Evolutionary conservation across 2,797 vertebrate species (phyloP), one percentile per base, ranked within the genome.

Genomic region (Argentina silus): DNA sequence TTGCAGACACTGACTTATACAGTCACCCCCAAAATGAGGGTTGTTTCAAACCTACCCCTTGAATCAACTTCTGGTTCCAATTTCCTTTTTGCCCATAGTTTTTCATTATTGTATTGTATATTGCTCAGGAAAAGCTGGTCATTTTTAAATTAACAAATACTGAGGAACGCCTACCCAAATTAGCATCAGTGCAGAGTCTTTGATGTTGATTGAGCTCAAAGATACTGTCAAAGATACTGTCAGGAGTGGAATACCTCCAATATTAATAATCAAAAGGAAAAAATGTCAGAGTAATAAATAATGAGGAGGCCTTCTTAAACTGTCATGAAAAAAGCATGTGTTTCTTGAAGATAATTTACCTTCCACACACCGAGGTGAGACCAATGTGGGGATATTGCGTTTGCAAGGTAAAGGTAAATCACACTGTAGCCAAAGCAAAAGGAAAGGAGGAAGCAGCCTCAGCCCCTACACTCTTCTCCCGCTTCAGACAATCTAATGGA

Each of bases 281-380:
- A 64, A 77, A 81, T 78, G 64, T 36, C 57, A 64, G 67, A 57
- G 57, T 36, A 72, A 71, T 77, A 55, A 72, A 72, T 68, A 77
- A 68, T 62, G 45, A 76, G 69, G 36, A 69, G 68, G 79, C 75
- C 56, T 78, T 72, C 55, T 80, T 68, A 78, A 82, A 68, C 71
- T 42, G 56, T 44, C 65, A 45, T 43, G 70, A 27, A 67, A 71
- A 80, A 47, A 21, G 21, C 71, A 78, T 63, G 42, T 64, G 67
- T 63, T 73, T 64, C 73, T 45, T 78, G 43, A 68, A 74, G 74
- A 84, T 80, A 51, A 83, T 83, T 80, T 83, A 74, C 55, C 74
- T 36, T 36, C 60, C 14, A 36, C 12, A 7, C 43, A 43, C 15
- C 12, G 27, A 36, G 70, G 65, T 27, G 62, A 78, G 47, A 80